These are phyloP conservation scores for Amblyraja radiata DNA, from an alignment of 2,797 vertebrate genomes.

Conservation along the genomic window DNA sequence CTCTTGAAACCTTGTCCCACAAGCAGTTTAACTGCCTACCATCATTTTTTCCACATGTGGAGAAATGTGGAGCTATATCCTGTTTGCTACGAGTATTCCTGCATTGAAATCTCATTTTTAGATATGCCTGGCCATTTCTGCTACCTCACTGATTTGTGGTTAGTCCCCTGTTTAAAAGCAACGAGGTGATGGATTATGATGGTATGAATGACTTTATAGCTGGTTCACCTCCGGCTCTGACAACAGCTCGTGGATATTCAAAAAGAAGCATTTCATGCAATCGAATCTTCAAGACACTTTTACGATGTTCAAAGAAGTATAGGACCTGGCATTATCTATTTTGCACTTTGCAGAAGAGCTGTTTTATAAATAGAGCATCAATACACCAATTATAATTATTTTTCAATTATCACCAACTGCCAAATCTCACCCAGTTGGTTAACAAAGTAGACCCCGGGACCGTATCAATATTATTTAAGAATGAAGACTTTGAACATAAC, in stretches of 20 bases:
- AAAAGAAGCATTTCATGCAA: background rate
- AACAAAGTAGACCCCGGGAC: background rate
- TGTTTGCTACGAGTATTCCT: no score
- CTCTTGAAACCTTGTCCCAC: no score
- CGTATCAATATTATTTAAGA: no score
- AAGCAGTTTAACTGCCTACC: no score
- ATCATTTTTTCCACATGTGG: no score
- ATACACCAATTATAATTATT: background rate
- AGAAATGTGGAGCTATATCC: no score
- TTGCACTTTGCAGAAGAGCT: background rate
- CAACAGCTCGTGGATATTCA: background rate
- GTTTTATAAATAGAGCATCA: background rate
- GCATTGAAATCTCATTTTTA: no score
- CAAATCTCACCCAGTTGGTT: background rate
- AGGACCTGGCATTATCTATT: background rate
- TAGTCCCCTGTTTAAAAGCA: no score
- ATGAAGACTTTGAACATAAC: background rate
- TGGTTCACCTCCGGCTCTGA: background rate
- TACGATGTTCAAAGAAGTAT: background rate
- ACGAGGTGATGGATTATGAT: no score
- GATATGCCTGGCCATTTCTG: no score
- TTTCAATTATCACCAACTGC: background rate
- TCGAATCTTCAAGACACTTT: background rate
- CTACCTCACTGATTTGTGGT: no score
- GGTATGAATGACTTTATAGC: background rate